Conservation (phyloP, 2,797 vertebrate species). For the Chiroxiphia lanceolata region DNA sequence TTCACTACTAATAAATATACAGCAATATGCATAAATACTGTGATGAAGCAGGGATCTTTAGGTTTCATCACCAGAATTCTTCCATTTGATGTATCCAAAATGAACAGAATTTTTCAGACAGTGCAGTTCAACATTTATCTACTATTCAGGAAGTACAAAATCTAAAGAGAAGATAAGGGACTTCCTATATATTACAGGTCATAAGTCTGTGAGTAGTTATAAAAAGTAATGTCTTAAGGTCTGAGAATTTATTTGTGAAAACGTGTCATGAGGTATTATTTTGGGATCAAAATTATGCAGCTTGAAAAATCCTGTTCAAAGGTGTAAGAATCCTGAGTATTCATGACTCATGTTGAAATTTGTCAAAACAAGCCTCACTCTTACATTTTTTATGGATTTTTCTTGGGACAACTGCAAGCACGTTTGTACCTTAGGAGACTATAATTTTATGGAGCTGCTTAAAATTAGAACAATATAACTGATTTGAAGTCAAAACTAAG, state of each 20-base stretch:
- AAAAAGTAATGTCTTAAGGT: background rate
- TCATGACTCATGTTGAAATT: background rate
- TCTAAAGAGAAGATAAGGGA: background rate
- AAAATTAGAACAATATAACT: background rate
- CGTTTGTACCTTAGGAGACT: background rate
- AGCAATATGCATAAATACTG: background rate
- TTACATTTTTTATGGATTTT: background rate
- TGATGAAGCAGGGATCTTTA: background rate
- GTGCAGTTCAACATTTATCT: background rate
- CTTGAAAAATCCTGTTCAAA: slow-evolving; percentile 3
- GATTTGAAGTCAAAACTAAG: background rate
- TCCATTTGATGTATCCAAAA: background rate
- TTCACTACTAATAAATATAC: background rate
- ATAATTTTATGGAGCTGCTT: background rate
- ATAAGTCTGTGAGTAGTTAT: background rate
- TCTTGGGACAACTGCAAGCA: background rate
- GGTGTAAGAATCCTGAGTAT: slow-evolving; percentile 2
- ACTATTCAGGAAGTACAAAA: background rate
- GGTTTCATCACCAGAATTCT: background rate
- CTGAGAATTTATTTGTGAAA: background rate
- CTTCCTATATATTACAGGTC: background rate
- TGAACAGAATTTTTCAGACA: background rate
- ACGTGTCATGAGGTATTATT: background rate
- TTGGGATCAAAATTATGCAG: slow-evolving; percentile 36
- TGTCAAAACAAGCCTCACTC: slow-evolving; percentile 19